Percentiles rank a stretch among this genome's conserved stretches.
Conservation (phyloP, 2,113 vertebrate genomes). For the Ceuthmochares aereus region DNA sequence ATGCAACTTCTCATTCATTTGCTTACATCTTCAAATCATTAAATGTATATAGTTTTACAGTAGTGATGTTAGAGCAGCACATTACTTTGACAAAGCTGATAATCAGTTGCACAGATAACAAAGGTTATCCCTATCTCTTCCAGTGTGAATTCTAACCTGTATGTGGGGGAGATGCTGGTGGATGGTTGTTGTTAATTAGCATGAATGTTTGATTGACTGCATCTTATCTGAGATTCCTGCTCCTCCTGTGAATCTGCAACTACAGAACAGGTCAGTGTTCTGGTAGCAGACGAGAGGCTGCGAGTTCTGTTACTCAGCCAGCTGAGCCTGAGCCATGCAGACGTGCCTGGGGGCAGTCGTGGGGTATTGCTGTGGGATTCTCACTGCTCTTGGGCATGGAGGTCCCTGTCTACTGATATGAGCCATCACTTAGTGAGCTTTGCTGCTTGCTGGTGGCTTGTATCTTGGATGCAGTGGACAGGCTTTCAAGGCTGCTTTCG, state of each 20-base stretch:
- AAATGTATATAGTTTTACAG: not conserved
- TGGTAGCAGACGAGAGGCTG: not conserved
- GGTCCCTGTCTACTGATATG: too few species aligned
- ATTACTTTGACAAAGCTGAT: not conserved
- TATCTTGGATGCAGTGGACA: too few species aligned
- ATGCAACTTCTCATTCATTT: not conserved
- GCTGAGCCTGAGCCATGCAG: too few species aligned
- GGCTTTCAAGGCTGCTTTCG: too few species aligned
- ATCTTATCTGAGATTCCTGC: not conserved
- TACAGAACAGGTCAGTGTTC: not conserved
- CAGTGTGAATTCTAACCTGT: not conserved
- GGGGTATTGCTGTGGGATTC: too few species aligned
- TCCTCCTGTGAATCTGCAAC: not conserved
- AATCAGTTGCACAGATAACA: not conserved
- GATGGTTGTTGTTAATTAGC: not conserved
- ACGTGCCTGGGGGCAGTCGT: too few species aligned
- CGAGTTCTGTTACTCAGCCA: too few species aligned
- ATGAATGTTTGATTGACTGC: not conserved
- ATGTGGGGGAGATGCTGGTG: not conserved
- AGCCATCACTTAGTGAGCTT: too few species aligned
- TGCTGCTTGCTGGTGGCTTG: too few species aligned
- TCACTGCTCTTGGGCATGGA: too few species aligned
- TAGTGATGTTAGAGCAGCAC: not conserved
- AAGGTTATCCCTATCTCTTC: not conserved
- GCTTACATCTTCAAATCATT: not conserved